A percentile compares a stretch with the other conserved stretches of the same genome.
These are phyloP conservation scores for Siniperca undulata DNA, from an alignment of 2,797 vertebrate genomes.

Conservation along the genomic window DNA sequence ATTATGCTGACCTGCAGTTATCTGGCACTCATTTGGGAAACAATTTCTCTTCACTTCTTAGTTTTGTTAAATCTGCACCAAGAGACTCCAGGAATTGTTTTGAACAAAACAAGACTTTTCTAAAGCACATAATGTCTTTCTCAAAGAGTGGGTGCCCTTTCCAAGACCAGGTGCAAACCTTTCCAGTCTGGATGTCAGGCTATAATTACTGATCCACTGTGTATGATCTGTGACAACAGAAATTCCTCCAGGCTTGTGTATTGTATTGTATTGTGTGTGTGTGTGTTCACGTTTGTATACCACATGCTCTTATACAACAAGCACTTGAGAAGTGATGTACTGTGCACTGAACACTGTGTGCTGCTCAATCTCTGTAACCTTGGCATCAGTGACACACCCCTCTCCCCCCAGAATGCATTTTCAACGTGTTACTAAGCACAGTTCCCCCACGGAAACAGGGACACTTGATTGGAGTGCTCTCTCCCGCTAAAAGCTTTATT, in stretches of 20 bases:
- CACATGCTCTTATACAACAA: constrained; percentile 68
- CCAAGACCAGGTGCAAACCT: constrained; percentile 4
- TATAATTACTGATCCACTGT: constrained; percentile 30
- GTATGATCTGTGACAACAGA: constrained; percentile 42
- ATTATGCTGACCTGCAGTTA: constrained; percentile 36
- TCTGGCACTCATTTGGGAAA: constrained; percentile 9
- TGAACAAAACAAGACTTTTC: not conserved
- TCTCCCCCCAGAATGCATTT: constrained; percentile 76
- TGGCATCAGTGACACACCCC: constrained; percentile 66
- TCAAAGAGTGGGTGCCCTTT: constrained; percentile 5
- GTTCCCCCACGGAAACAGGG: constrained; percentile 71
- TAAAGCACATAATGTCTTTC: constrained; percentile 18
- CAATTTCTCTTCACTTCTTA: not conserved
- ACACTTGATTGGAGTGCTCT: constrained; percentile 80
- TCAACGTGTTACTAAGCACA: constrained; percentile 53
- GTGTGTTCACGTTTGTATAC: constrained; percentile 13
- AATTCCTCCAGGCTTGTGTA: constrained; percentile 36
- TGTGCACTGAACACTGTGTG: constrained; percentile 39
- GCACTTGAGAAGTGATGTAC: constrained; percentile 47
- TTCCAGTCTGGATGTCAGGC: constrained; percentile 16
- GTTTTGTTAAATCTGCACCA: not conserved
- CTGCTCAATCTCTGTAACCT: constrained; percentile 63
- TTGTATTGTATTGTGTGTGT: not conserved
- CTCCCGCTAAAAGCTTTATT: constrained; percentile 79
- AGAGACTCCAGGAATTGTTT: not conserved